Base-by-base conservation (phyloP, 2,113 vertebrate genomes). In the Colistium nudipinnis region DNA sequence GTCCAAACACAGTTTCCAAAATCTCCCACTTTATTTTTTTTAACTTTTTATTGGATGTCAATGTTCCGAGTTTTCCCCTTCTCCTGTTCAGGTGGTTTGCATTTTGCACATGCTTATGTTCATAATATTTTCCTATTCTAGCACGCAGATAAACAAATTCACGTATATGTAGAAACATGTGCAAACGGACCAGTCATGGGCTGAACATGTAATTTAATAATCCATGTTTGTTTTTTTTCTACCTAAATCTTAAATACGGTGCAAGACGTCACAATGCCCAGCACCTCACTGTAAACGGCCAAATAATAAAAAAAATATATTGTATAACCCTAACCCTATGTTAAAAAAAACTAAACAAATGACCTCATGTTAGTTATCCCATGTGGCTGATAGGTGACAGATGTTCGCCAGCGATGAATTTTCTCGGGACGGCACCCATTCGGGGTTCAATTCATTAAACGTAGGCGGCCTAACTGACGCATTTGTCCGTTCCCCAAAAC, bases 381-480 rank as follows among this genome's bases (percentile, higher is more conserved):
- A 12, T 17, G 3, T 1, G 4, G 44, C 39, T 16, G 16, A 62
- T 25, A 8, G 54, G 25, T 27, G 64, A 45, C 24, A 12, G 38
- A 25, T 13, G 22, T 64, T 66, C 60, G 4, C 35, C 4, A n/a
- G 45, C 10, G 0, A 1, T 11, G 24, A 60, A 5, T 14, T 28
- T 24, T 52, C 55, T n/a, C 43, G 3, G 61, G 11, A 53, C 5
- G 25, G 11, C 14, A 1, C n/a, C 51, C 35, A 35, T 71, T 83
- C 39, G 1, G n/a, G 59, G 51, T 36, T 17, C 36, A 22, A 62
- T 79, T 83, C 63, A 85, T 87, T 76, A 75, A 71, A 49, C 51
- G 19, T 19, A 24, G 74, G 36, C 76, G 36, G n/a, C n/a, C n/a
- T 57, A 30, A 66, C 39, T 36, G 43, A 7, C 64, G 38, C 60